phyloP scores from a whole-genome alignment of 2,113 vertebrate genomes.

The Picathartes gymnocephalus region DNA sequence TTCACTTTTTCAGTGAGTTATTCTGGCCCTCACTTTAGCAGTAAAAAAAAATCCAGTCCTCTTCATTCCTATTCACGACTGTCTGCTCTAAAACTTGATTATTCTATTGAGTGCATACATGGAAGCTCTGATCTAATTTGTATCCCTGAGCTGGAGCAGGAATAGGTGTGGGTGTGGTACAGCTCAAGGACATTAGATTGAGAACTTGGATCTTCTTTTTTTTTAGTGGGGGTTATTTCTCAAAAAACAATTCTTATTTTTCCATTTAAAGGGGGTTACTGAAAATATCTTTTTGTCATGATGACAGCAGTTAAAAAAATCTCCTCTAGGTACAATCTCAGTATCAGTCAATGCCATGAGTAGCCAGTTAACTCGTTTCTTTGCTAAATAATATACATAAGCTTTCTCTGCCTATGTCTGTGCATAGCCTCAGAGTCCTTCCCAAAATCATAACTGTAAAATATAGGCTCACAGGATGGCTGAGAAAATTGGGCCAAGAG shows the following conservation, averaged over 20 bases:
- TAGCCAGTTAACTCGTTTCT: not conserved
- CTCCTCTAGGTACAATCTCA: not conserved
- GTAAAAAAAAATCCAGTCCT: not conserved
- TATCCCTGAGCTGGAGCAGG: not conserved
- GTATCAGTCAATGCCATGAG: not conserved
- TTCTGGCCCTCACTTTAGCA: not conserved
- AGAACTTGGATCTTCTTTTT: not conserved
- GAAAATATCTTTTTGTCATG: not conserved
- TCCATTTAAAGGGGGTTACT: not conserved
- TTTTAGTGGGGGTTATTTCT: not conserved
- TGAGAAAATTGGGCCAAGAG: not conserved
- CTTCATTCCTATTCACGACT: not conserved
- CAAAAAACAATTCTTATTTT: not conserved
- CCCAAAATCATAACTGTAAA: not conserved
- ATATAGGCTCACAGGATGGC: not conserved
- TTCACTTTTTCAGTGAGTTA: not conserved
- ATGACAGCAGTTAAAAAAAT: not conserved
- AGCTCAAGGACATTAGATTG: not conserved
- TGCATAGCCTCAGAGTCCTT: not conserved
- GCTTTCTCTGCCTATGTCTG: not conserved
- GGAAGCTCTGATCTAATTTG: not conserved
- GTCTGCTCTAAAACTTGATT: slow-evolving; percentile 6
- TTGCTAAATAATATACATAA: not conserved
- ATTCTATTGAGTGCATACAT: not conserved
- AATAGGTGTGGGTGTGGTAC: not conserved